These are phyloP conservation scores for Myoxocephalus aenaeus DNA, from an alignment of 2,797 vertebrate genomes.

Conservation along the genomic window DNA sequence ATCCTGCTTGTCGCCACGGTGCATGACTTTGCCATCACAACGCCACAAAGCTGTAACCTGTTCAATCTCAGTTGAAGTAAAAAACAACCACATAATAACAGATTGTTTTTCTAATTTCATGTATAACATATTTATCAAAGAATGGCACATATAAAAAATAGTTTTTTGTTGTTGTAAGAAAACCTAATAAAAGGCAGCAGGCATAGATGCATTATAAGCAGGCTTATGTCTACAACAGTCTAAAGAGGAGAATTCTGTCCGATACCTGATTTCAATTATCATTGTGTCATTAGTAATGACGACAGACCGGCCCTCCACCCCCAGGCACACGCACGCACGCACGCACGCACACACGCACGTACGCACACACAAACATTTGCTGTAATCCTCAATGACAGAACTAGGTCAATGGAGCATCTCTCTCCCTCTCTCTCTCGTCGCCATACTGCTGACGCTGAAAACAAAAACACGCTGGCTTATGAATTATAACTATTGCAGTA, in stretches of 20 bases:
- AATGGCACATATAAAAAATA: background rate
- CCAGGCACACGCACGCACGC: background rate
- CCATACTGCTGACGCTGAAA: conserved; percentile 68
- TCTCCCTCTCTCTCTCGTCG: conserved; percentile 27
- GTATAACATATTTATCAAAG: background rate
- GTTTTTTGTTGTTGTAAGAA: background rate
- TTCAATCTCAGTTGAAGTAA: background rate
- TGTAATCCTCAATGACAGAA: conserved; percentile 85
- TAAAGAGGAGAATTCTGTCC: background rate
- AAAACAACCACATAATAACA: background rate
- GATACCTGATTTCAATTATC: conserved; percentile 37
- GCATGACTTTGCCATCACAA: conserved; percentile 32
- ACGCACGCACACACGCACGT: background rate
- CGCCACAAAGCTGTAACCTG: conserved; percentile 1
- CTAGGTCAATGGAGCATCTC: conserved; percentile 83
- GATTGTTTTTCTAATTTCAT: background rate
- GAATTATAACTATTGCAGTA: background rate
- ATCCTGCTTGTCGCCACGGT: conserved; percentile 73
- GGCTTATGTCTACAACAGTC: background rate
- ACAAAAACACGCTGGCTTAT: conserved; percentile 63
- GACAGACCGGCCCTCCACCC: conserved; percentile 14
- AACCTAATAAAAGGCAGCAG: background rate
- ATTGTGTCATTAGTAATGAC: conserved; percentile 51
- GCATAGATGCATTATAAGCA: background rate
- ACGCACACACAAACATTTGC: conserved; percentile 11